A percentile compares a stretch with the other conserved stretches of the same genome.
Evolutionary conservation across 2,888 invertebrate genomes (phyloP).

Genomic region (Panopea generosa): DNA sequence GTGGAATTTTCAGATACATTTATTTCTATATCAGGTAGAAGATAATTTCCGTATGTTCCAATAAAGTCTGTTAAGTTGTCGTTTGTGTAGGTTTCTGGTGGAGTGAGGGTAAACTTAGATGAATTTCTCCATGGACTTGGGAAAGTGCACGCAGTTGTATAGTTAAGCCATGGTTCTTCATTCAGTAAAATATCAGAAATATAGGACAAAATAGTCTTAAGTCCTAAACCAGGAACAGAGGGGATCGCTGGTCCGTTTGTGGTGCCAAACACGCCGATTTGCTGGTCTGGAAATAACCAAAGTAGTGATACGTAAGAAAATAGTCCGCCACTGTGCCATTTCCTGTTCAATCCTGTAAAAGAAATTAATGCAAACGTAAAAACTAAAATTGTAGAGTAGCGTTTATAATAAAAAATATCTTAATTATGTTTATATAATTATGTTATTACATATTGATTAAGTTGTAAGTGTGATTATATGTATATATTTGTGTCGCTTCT

Average conservation of each 20-base stretch:
- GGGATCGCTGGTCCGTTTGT: conserved; percentile 51
- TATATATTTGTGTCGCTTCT: no score
- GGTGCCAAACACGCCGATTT: conserved; percentile 43
- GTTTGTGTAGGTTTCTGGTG: conserved; percentile 19
- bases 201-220: conserved; percentile 41
- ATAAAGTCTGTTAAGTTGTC: conserved; percentile 16
- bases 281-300: conserved; percentile 53
- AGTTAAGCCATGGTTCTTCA: conserved; percentile 40
- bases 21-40: conserved; percentile 49
- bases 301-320: conserved; percentile 47
- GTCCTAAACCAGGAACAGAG: conserved; percentile 11
- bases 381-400: no score
- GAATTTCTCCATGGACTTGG: conserved; percentile 47
- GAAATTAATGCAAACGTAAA: no score
- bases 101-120: not conserved
- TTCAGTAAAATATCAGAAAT: conserved; percentile 40
- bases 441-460: no score
- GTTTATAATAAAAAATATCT: no score
- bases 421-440: no score
- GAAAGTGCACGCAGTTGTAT: conserved; percentile 42
- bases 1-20: not conserved
- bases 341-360: no score
- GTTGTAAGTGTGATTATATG: no score
- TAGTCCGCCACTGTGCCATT: conserved; percentile 54
- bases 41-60: conserved; percentile 42